Base-by-base conservation (phyloP, 2,888 invertebrate species). In the Zootermopsis nevadensis region DNA sequence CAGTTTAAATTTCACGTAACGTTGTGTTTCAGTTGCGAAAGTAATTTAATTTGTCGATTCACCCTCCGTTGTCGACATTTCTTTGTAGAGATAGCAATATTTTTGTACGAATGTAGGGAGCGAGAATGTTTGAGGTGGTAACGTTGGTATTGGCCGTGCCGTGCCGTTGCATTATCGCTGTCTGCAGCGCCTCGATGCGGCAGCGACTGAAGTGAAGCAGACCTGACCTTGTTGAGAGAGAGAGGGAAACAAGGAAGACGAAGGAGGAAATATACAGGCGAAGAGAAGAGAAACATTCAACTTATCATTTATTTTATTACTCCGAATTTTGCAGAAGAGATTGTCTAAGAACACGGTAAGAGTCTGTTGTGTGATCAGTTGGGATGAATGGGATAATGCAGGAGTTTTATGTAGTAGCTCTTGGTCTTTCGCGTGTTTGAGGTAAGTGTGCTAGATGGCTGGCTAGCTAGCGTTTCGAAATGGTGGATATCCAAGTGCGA, bases 111-210 rank as follows among this genome's bases (percentile, higher is more conserved):
- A 60, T 60, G 4, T 8, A 60, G 7, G 80, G 42, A 7, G 69
- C 48, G 55, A 60, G 60, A 4, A n/a, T 53, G 48, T 33, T 74
- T 42, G 60, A 60, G 60, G 60, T 12, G 27, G 60, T 60, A 60
- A 60, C 60, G 60, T 60, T 60, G 60, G 60, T 60, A 60, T n/a
- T 60, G 4, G 60, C 55, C 35, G 69, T 74, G 82, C 82, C 82
- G 81, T 74, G 72, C 81, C 81, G 76, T 76, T 76, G 76, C 72
- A 82, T 82, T 82, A 82, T 82, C 82, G 55, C 72, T 42, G 38
- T 30, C 31, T 42, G 76, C 76, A 76, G 76, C 76, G 76, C 76
- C 76, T 38, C 76, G 22, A 27, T 48, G 76, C 48, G 76, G 76
- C 76, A 76, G n/a, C 38, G 35, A 48, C 76, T n/a, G 76, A 76